Evolutionary conservation across 2,797 vertebrate species (phyloP).

Genomic region (Anas georgica): DNA sequence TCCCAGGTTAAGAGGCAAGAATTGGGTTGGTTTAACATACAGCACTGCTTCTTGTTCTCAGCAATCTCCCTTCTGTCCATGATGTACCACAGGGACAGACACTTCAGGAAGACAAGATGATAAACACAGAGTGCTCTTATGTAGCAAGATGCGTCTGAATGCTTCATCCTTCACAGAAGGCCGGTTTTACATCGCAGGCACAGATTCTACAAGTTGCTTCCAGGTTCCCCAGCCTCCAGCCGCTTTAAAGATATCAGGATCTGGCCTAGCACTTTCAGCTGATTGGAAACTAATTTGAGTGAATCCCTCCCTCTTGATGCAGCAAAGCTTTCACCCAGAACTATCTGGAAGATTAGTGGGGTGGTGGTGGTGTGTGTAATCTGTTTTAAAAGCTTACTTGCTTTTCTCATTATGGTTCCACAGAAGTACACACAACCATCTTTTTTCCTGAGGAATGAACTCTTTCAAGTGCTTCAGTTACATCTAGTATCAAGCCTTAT

Average conservation of each 20-base stretch:
- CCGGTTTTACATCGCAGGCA: background rate
- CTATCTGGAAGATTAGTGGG: too few species aligned
- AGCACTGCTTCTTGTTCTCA: background rate
- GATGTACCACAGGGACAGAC: too few species aligned
- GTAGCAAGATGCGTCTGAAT: rapidly evolving
- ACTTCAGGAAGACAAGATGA: background rate
- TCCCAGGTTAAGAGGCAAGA: background rate
- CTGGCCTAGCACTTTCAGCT: background rate
- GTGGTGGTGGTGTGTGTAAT: too few species aligned
- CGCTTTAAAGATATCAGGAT: background rate
- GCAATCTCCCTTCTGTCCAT: background rate
- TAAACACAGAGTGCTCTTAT: background rate
- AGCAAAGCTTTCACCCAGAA: background rate
- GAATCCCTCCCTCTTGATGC: background rate
- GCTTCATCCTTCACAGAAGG: background rate
- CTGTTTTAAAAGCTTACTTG: background rate
- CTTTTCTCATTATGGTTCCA: background rate
- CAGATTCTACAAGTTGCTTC: background rate
- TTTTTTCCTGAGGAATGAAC: too few species aligned
- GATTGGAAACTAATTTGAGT: background rate
- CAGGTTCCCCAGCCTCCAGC: background rate
- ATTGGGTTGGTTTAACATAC: background rate
- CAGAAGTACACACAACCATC: background rate
- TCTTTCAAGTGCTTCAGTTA: background rate
- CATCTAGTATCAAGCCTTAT: background rate